Evolutionary conservation across 1,140 invertebrate species (phyloP).

Genomic region (Apis dorsata): DNA sequence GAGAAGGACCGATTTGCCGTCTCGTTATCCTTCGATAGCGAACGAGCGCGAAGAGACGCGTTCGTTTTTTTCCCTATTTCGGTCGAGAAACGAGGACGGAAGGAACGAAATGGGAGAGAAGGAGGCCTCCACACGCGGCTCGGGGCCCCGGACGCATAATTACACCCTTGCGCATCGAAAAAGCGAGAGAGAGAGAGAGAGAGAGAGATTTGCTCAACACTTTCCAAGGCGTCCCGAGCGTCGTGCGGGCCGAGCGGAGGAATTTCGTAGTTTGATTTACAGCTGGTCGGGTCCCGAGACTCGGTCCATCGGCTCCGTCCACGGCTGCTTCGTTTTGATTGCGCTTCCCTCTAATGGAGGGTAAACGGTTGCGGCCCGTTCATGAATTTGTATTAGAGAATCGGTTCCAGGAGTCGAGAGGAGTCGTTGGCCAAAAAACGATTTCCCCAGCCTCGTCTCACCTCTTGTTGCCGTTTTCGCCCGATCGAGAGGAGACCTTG

Average conservation of each 20-base stretch:
- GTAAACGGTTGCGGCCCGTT: conserved; percentile 73
- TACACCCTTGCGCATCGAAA: conserved; percentile 59
- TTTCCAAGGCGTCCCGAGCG: conserved; percentile 43
- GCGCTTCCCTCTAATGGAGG: conserved; percentile 77
- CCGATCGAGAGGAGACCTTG: conserved; percentile 32
- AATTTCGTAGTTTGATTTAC: conserved; percentile 79
- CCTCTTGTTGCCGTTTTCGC: neutral
- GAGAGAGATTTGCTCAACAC: conserved; percentile 46
- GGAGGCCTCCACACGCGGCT: conserved; percentile 1
- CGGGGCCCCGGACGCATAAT: conserved; percentile 58
- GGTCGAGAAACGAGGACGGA: neutral
- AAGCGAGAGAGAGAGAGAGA: neutral
- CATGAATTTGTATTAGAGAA: conserved; percentile 79
- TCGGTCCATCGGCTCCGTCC: conserved; percentile 62
- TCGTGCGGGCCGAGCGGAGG: conserved; percentile 40
- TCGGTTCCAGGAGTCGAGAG: conserved; percentile 68
- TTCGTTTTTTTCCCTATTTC: conserved; percentile 64
- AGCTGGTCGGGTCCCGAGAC: conserved; percentile 69
- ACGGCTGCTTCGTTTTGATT: conserved; percentile 72
- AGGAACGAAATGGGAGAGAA: neutral
- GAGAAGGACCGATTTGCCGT: neutral
- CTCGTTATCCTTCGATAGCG: too few relatives aligned
- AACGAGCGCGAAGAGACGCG: too few relatives aligned
- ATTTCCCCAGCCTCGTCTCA: neutral
- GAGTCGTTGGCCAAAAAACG: conserved; percentile 46